These are phyloP conservation scores for Microtus oregoni DNA, from an alignment of 2,113 vertebrate genomes.

Conservation along the genomic window DNA sequence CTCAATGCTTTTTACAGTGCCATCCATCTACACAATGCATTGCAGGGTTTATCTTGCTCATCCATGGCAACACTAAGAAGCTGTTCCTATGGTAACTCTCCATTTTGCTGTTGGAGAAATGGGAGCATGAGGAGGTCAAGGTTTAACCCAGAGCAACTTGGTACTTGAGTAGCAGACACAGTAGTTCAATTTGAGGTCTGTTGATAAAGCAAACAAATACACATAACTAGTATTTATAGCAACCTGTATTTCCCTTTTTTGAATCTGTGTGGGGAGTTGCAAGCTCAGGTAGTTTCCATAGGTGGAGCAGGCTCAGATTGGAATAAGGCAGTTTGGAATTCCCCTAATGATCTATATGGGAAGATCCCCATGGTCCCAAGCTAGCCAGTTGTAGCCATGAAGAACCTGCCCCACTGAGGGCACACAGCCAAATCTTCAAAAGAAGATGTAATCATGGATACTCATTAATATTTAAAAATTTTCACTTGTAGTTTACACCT, in stretches of 20 bases:
- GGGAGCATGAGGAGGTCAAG: not conserved
- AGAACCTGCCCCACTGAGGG: not conserved
- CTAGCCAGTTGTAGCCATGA: not conserved
- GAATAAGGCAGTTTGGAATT: not conserved
- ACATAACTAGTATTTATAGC: not conserved
- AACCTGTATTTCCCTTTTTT: not conserved
- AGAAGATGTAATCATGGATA: not conserved
- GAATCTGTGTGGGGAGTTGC: not conserved
- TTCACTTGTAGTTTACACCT: not conserved
- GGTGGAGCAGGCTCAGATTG: not conserved
- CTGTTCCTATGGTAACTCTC: not conserved
- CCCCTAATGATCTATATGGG: not conserved
- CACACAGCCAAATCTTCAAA: not conserved
- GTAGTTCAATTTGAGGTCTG: conserved; percentile 4
- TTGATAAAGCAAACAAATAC: not conserved
- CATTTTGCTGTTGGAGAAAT: not conserved
- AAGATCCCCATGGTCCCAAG: fast-evolving
- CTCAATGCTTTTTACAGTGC: not conserved
- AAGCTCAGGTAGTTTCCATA: not conserved
- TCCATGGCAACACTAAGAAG: not conserved
- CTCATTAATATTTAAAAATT: not conserved
- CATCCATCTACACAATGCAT: not conserved
- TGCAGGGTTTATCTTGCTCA: not conserved
- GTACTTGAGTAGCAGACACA: not conserved
- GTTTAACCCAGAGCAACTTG: not conserved